phyloP scores from a whole-genome alignment of 2,888 invertebrate genomes.

The Dryomyza anilis region DNA sequence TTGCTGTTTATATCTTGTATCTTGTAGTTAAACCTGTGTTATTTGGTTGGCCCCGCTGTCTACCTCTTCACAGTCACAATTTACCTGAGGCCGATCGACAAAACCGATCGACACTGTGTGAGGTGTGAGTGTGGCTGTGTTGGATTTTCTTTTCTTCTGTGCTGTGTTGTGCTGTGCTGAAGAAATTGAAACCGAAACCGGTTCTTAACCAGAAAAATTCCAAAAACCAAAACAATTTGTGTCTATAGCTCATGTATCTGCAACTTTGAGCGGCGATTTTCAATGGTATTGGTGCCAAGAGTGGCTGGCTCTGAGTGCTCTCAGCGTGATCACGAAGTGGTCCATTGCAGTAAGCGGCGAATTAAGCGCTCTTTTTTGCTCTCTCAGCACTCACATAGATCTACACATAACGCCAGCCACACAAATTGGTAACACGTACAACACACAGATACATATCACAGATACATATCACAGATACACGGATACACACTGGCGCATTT shows the following conservation, averaged over 20 bases:
- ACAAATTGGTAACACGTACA: constrained; percentile 25
- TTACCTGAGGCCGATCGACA: too few species aligned
- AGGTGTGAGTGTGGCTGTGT: constrained; percentile 5
- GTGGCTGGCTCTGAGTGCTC: neutral
- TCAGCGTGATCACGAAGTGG: neutral
- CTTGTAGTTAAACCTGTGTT: constrained; percentile 37
- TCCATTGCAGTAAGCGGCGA: constrained; percentile 15
- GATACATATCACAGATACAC: neutral
- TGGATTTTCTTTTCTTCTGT: constrained; percentile 12
- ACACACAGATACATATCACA: neutral
- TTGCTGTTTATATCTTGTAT: constrained; percentile 11
- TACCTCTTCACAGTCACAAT: constrained; percentile 12
- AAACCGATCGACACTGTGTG: neutral
- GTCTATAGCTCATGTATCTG: neutral
- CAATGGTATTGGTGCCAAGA: neutral
- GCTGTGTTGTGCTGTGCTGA: constrained; percentile 14
- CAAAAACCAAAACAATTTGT: constrained; percentile 17
- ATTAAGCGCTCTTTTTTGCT: neutral
- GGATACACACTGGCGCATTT: neutral
- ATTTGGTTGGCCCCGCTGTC: neutral
- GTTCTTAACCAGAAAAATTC: constrained; percentile 33
- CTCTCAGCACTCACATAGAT: neutral
- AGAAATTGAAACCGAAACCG: constrained; percentile 41
- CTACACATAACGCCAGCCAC: neutral
- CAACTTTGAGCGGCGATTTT: neutral